These are phyloP conservation scores for Ericerus pela DNA, from an alignment of 1,140 invertebrate genomes.

Conservation along the genomic window DNA sequence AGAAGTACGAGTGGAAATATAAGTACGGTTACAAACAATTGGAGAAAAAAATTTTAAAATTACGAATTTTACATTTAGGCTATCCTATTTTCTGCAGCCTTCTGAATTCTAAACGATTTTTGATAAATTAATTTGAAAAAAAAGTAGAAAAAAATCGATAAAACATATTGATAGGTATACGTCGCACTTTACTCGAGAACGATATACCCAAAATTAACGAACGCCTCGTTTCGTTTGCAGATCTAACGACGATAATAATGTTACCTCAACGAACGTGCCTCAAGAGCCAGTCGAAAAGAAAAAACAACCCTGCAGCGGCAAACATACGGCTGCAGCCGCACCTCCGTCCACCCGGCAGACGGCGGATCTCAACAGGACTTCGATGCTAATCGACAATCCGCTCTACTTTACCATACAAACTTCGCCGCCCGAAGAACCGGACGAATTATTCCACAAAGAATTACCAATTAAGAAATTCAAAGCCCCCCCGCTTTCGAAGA, in stretches of 20 bases:
- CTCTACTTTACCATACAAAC: slow-evolving; percentile 2
- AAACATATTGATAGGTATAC: too few relatives aligned
- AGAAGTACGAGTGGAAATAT: too few relatives aligned
- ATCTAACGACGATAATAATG: slow-evolving; percentile 3
- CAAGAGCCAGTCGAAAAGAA: slow-evolving; percentile 14
- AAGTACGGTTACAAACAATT: too few relatives aligned
- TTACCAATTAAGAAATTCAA: slow-evolving; percentile 18
- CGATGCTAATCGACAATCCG: not conserved
- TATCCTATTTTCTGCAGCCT: too few relatives aligned
- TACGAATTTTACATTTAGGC: too few relatives aligned
- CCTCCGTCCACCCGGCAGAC: not conserved
- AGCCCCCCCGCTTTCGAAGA: slow-evolving; percentile 3
- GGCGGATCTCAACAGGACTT: not conserved
- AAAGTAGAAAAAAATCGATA: too few relatives aligned
- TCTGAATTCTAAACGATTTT: too few relatives aligned
- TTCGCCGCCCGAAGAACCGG: slow-evolving; percentile 19
- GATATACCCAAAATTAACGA: too few relatives aligned
- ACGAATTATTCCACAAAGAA: slow-evolving; percentile 23
- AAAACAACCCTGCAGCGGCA: slow-evolving; percentile 20
- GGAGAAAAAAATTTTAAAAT: too few relatives aligned
- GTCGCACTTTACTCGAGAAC: too few relatives aligned
- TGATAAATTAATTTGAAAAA: too few relatives aligned
- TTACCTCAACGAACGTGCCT: slow-evolving; percentile 1
- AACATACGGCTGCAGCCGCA: not conserved
- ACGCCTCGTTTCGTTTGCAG: too few relatives aligned